Evolutionary conservation across 2,113 vertebrate species (phyloP), one percentile per base, ranked within the genome.

Genomic region (Promerops cafer): DNA sequence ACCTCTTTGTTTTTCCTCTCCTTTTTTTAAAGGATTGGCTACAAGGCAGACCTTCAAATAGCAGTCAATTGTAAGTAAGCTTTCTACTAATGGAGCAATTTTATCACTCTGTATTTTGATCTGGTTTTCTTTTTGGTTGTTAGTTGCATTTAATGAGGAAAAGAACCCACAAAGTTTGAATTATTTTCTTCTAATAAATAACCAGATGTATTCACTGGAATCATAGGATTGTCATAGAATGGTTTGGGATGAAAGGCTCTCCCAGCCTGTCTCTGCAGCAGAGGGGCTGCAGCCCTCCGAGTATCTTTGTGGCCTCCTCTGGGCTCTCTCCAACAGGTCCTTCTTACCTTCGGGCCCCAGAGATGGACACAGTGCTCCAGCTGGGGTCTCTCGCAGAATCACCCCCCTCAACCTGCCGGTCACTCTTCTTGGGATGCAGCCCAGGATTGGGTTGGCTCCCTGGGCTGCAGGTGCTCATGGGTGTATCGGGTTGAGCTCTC

Each of bases 51-150:
- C 98, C 98, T 60, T 98, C 98, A 80, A 99, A 98, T 83, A 98
- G 98, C 87, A 98, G 96, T 98, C 98, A 98, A 97, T 98, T 99
- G 99, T 99, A 98, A 99, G 99, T 99, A 96, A 97, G 31, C 56
- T 70, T 90, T 87, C 79, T 89, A 33, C 12, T 54, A 11, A 16
- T 31, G 22, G 54, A 81, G 10, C 15, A 37, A 7, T 74, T 85
- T 50, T 44, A 17, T 84, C 61, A 15, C 24, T n/a, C 9, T 57
- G 0, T 42, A 11, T 70, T 71, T 94, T 40, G 10, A 18, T 59
- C 44, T 68, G 17, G 0, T 59, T 71, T 78, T 64, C 5, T 59
- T 77, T 79, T 60, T 57, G 8, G 4, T 42, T 72, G 28, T 87
- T 37, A 22, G 52, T n/a, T 60, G 28, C 2, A 16, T 80, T 66